Base-by-base conservation (phyloP, 1,140 invertebrate species). In the Trachymyrmex cornetzi region DNA sequence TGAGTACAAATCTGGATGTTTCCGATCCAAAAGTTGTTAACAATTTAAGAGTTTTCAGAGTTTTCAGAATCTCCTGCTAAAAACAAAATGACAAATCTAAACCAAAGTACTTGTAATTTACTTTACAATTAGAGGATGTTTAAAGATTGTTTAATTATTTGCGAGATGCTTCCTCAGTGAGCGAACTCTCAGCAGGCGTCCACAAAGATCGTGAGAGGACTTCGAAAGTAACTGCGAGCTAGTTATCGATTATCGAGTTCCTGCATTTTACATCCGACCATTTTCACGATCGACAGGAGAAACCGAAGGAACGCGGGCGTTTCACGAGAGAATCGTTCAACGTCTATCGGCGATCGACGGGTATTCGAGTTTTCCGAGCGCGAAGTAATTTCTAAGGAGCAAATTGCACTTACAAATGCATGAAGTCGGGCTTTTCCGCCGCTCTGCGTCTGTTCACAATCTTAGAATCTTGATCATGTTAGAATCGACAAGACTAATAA, bases 351-450 rank as follows among this genome's bases (percentile, higher is more conserved):
- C 77, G 86, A 84, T 77, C 55, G 77, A 88, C 77, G 86, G 38
- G 69, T 55, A 87, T 88, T 88, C 87, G 86, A 84, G 57, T 88
- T 81, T 67, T 34, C 71, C 53, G 22, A 81, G 66, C 80, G 80
- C 80, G 80, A 84, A 84, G 80, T 84, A 84, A 84, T 84, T 84
- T 84, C 80, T 84, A 84, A 84, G 80, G 80, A 75, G 80, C 80
- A 84, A 84, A 84, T 84, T 84, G 69, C 80, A 84, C 80, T 84
- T 84, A 84, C 80, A 75, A 84, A 84, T 84, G 80, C 80, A 84
- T 84, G 80, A 84, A 84, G 69, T 84, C 69, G 69, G 55, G 69
- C 55, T 84, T 84, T 75, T 61, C 69, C 55, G 50, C 69, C 55
- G 24, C 14, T 22, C 38, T 48, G 53, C 67, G 55, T 74, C 71